phyloP scores from a whole-genome alignment of 2,113 vertebrate genomes.

The Pycnonotus jocosus region DNA sequence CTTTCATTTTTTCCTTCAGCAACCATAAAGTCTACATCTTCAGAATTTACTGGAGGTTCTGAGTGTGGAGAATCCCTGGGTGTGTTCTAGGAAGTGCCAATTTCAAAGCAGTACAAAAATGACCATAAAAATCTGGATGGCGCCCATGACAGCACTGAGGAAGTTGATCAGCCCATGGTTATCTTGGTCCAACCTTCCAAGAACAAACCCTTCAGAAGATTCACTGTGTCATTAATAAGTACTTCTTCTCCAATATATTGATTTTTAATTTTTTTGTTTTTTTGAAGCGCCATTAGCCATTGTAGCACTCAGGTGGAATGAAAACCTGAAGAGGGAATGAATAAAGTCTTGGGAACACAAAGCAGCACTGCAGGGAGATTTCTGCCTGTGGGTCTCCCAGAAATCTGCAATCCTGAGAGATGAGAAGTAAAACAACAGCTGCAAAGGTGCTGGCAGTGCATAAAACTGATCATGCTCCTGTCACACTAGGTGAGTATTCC shows the following conservation, averaged over 20 bases:
- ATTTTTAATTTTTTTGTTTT: background rate
- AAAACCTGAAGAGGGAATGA: accelerated
- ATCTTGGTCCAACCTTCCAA: background rate
- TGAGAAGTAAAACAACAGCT: background rate
- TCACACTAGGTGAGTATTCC: background rate
- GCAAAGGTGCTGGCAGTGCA: background rate
- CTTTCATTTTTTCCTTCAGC: background rate
- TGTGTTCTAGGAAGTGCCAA: background rate
- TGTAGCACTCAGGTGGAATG: background rate
- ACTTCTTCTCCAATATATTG: background rate
- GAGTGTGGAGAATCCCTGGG: background rate
- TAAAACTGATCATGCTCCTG: too few relatives aligned
- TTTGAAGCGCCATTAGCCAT: background rate
- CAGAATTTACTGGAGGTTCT: background rate
- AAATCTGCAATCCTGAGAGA: background rate
- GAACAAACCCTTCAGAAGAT: background rate
- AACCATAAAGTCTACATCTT: background rate
- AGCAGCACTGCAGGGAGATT: background rate
- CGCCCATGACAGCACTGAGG: background rate
- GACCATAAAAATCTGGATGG: accelerated
- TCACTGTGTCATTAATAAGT: background rate
- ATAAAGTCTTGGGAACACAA: background rate
- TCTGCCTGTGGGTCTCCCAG: background rate
- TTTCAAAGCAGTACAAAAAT: background rate
- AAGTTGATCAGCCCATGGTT: background rate